These are phyloP conservation scores for Nasonia oneida DNA, from an alignment of 2,888 invertebrate species.

Conservation along the genomic window DNA sequence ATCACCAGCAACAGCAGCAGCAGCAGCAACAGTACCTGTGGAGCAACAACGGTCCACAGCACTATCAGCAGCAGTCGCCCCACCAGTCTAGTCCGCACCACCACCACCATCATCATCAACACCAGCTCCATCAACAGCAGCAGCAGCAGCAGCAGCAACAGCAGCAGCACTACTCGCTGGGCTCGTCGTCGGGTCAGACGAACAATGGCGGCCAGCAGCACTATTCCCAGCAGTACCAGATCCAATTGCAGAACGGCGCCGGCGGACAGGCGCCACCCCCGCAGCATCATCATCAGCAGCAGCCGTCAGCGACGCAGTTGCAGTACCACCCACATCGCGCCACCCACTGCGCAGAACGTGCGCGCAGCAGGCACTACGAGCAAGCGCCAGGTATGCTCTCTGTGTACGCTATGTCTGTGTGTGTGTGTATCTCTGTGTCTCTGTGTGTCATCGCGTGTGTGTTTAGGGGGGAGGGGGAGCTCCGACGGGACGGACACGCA, in stretches of 20 bases:
- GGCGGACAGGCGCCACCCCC: conserved; percentile 69
- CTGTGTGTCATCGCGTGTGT: not conserved
- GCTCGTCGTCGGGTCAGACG: conserved; percentile 21
- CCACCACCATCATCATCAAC: conserved; percentile 62
- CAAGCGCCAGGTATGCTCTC: conserved; percentile 48
- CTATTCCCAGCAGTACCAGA: conserved; percentile 68
- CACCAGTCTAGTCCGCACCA: conserved; percentile 57
- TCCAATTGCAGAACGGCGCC: conserved; percentile 67
- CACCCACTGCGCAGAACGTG: conserved; percentile 59
- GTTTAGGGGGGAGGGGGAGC: not conserved
- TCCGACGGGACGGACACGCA: not conserved
- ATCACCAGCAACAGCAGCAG: conserved; percentile 62
- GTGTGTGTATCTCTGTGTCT: conserved; percentile 18
- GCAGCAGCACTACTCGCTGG: conserved; percentile 49
- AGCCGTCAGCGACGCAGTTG: conserved; percentile 28
- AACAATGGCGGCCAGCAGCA: conserved; percentile 58
- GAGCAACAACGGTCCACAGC: conserved; percentile 57
- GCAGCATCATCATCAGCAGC: conserved; percentile 66
- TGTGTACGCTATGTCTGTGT: not conserved
- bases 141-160: conserved; percentile 62
- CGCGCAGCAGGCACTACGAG: conserved; percentile 57
- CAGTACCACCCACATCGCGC: conserved; percentile 63
- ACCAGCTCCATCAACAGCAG: conserved; percentile 9
- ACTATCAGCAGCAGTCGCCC: conserved; percentile 61
- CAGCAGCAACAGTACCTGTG: conserved; percentile 60